These are phyloP conservation scores for Hydractinia echinata DNA, from an alignment of 30 jellyfish, hydroid and myxozoan genomes.

Conservation along the genomic window DNA sequence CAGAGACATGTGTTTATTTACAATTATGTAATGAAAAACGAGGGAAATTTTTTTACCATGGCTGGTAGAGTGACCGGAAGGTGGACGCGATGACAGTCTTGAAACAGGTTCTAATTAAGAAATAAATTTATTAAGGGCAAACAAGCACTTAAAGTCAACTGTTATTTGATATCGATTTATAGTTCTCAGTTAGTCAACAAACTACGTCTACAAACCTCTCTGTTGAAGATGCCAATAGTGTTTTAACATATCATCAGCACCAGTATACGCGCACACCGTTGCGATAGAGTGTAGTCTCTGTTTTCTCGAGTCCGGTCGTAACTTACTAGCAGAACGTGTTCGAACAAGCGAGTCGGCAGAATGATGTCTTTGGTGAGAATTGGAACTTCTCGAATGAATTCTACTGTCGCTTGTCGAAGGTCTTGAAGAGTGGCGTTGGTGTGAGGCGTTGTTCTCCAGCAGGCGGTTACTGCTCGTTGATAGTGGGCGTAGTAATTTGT, in stretches of 20 bases:
- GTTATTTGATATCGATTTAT: too few relatives aligned
- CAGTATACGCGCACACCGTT: constrained; percentile 14
- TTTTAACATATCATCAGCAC: constrained; percentile 1
- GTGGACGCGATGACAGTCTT: too few relatives aligned
- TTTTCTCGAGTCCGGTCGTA: neutral
- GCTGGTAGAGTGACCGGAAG: too few relatives aligned
- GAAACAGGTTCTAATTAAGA: too few relatives aligned
- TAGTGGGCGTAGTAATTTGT: neutral
- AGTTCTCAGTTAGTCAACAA: too few relatives aligned
- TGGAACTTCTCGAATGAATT: neutral
- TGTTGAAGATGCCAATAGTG: neutral
- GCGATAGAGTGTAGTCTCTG: neutral
- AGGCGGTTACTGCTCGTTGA: neutral
- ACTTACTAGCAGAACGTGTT: neutral
- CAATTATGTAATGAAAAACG: too few relatives aligned
- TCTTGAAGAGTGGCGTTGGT: neutral
- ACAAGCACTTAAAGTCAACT: too few relatives aligned
- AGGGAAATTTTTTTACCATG: too few relatives aligned
- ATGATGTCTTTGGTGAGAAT: neutral
- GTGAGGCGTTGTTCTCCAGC: neutral
- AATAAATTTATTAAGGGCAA: too few relatives aligned
- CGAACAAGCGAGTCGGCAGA: constrained; percentile 8
- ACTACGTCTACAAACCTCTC: too few relatives aligned
- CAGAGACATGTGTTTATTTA: too few relatives aligned
- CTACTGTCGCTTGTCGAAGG: neutral